Conservation (phyloP, 2,888 invertebrate genomes). For the Microdon myrmicae region DNA sequence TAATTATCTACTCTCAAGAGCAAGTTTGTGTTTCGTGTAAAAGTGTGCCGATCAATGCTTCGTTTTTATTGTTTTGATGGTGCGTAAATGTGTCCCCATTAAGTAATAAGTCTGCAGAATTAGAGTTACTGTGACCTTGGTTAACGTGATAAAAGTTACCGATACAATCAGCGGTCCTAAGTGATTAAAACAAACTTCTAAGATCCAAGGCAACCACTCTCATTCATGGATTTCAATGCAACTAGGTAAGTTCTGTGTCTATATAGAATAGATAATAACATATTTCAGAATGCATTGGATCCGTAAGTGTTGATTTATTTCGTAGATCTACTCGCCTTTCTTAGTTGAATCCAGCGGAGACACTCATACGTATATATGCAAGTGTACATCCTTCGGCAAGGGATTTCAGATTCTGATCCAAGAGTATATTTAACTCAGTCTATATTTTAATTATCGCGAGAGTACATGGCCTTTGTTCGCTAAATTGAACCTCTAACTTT, state of each 20-base stretch:
- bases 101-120: not conserved
- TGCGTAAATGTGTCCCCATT: constrained; percentile 18
- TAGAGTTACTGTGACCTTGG: constrained; percentile 15
- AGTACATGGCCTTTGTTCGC: constrained; percentile 6
- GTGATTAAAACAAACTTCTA: constrained; percentile 6
- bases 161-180: constrained; percentile 3
- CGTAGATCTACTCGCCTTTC: too few relatives aligned
- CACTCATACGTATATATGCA: too few relatives aligned
- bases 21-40: constrained; percentile 15
- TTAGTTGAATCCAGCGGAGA: too few relatives aligned
- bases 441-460: constrained; percentile 13
- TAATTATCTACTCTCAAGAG: constrained; percentile 17
- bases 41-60: constrained; percentile 21
- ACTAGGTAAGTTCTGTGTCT: constrained; percentile 35
- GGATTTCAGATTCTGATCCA: too few relatives aligned
- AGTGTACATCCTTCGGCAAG: constrained; percentile 25
- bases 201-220: constrained; percentile 24
- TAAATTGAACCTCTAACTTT: constrained; percentile 14
- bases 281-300: constrained; percentile 11
- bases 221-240: constrained; percentile 51
- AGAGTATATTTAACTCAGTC: not conserved
- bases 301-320: too few relatives aligned
- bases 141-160: too few relatives aligned
- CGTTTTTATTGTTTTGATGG: constrained; percentile 22
- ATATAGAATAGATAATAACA: constrained; percentile 23